These are phyloP conservation scores for Oreotrochilus melanogaster DNA, from an alignment of 2,113 vertebrate genomes.

Conservation along the genomic window DNA sequence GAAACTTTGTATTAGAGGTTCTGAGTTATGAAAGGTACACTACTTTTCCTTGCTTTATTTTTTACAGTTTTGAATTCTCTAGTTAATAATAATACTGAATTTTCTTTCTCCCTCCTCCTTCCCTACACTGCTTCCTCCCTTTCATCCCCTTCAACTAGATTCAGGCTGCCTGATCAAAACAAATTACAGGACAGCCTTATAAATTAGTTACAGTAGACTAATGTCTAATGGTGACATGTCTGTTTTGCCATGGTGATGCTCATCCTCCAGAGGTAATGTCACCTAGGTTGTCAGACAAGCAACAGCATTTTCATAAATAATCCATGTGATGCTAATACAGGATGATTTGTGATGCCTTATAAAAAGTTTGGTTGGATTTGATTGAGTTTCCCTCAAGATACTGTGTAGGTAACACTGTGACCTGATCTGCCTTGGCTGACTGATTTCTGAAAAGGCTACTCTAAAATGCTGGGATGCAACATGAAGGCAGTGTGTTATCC, in stretches of 20 bases:
- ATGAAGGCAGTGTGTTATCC: background rate
- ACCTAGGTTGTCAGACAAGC: slow-evolving; percentile 75
- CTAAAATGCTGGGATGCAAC: background rate
- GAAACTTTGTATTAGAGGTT: background rate
- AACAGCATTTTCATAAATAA: slow-evolving; percentile 78
- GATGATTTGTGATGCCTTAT: slow-evolving; percentile 69
- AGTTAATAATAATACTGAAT: slow-evolving; percentile 18
- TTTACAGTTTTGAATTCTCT: slow-evolving; percentile 34
- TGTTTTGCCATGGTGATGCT: slow-evolving; percentile 75
- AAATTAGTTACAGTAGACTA: slow-evolving; percentile 78
- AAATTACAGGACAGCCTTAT: slow-evolving; percentile 77
- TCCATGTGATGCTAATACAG: slow-evolving; percentile 75
- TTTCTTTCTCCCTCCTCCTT: slow-evolving; percentile 15
- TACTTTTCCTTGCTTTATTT: background rate
- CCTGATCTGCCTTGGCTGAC: background rate
- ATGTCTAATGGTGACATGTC: slow-evolving; percentile 74
- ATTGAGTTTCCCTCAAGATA: slow-evolving; percentile 57
- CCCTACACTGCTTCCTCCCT: slow-evolving; percentile 7
- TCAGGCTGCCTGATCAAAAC: slow-evolving; percentile 74
- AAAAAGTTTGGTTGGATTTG: slow-evolving; percentile 64
- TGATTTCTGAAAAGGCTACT: slow-evolving; percentile 16
- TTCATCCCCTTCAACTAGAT: slow-evolving; percentile 65
- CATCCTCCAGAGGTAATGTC: slow-evolving; percentile 77
- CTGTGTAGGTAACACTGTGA: slow-evolving; percentile 14
- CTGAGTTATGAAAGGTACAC: background rate